These are phyloP conservation scores for Grammomys dolichurus DNA, from an alignment of 2,113 vertebrate species.

Conservation along the genomic window DNA sequence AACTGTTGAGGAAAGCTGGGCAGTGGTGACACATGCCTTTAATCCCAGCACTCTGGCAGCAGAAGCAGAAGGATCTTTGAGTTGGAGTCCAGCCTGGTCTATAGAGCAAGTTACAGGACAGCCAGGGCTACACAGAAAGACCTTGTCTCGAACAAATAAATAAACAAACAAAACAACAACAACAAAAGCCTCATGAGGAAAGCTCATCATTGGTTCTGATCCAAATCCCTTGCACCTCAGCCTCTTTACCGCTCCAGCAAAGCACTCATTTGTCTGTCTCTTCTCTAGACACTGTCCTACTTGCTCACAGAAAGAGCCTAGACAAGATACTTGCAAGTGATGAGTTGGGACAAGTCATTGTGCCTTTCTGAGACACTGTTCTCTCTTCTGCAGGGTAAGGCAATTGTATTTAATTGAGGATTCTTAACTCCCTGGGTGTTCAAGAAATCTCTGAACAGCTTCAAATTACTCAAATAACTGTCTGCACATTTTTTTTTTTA, in stretches of 20 bases:
- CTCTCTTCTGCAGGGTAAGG: conserved; percentile 28
- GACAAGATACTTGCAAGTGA: conserved; percentile 33
- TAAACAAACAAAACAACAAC: neutral
- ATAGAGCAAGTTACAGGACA: neutral
- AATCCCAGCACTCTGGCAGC: neutral
- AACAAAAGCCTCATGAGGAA: neutral
- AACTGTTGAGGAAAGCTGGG: neutral
- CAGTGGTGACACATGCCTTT: neutral
- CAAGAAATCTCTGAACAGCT: neutral
- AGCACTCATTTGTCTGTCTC: neutral
- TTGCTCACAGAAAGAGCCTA: neutral
- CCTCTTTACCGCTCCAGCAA: neutral
- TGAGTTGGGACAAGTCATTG: conserved; percentile 27
- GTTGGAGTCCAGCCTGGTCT: neutral
- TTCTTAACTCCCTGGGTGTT: conserved; percentile 40
- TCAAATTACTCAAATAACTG: conserved; percentile 30
- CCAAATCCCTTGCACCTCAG: neutral
- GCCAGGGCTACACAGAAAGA: neutral
- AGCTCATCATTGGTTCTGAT: neutral
- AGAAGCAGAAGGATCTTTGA: neutral
- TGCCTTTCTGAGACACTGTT: conserved; percentile 37
- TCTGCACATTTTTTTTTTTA: conserved; percentile 52
- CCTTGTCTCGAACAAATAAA: neutral
- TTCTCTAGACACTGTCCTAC: neutral
- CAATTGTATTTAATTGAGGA: neutral